A percentile compares a stretch with the other conserved stretches of the same genome.
Conservation (phyloP, 2,797 vertebrate genomes). For the Craterocephalus amniculus region DNA sequence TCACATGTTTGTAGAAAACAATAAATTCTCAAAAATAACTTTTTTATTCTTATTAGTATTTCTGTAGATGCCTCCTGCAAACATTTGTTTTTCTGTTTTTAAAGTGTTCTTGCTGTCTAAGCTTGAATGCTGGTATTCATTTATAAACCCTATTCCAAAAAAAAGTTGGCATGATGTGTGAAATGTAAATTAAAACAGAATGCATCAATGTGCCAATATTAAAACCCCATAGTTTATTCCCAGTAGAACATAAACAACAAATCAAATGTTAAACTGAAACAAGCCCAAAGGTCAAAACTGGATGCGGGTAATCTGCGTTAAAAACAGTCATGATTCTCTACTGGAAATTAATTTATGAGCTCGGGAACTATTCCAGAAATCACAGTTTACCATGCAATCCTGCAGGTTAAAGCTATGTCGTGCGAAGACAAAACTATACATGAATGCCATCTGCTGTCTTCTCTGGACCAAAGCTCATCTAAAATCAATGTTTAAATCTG, state of each 20-base stretch:
- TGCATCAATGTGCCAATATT: too few relatives aligned
- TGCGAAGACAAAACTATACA: too few relatives aligned
- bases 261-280: neutral
- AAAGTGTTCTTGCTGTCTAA: neutral
- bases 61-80: constrained; percentile 5
- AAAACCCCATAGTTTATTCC: neutral
- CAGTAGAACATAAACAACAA: neutral
- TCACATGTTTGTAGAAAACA: constrained; percentile 33
- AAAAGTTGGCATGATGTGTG: neutral
- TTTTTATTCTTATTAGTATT: constrained; percentile 30
- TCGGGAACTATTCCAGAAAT: too few relatives aligned
- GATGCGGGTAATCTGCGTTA: too few relatives aligned
- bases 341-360: too few relatives aligned
- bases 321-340: too few relatives aligned
- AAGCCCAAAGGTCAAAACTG: neutral
- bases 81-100: constrained; percentile 8
- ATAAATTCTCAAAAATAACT: constrained; percentile 25
- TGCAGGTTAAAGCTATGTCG: too few relatives aligned
- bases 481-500: too few relatives aligned
- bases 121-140: neutral
- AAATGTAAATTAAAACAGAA: neutral
- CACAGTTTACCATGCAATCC: too few relatives aligned
- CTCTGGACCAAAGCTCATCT: too few relatives aligned
- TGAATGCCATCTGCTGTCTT: too few relatives aligned
- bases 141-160: neutral